A percentile compares a stretch with the other conserved stretches of the same genome.
Evolutionary conservation across 2,113 vertebrate species (phyloP).

Genomic region (Phalacrocorax carbo): DNA sequence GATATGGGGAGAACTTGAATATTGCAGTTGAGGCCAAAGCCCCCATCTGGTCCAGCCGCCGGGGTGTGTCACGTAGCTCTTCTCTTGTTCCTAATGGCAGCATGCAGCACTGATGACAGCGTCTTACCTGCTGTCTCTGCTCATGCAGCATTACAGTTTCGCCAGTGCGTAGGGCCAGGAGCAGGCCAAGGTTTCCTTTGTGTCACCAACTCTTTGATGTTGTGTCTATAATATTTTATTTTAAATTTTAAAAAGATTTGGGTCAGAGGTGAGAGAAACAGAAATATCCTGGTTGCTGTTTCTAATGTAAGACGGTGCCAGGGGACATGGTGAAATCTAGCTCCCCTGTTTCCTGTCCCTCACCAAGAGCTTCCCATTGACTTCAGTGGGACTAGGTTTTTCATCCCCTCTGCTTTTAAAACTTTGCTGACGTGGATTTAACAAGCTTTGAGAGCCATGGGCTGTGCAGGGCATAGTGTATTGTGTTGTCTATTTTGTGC

Average conservation of each 20-base stretch:
- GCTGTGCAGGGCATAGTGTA: neutral
- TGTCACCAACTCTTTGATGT: neutral
- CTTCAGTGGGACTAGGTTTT: neutral
- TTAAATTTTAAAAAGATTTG: neutral
- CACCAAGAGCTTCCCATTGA: neutral
- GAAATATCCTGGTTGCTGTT: neutral
- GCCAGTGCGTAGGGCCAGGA: neutral
- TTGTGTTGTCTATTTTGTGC: neutral
- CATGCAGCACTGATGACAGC: accelerated
- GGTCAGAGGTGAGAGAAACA: neutral
- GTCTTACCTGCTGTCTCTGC: neutral
- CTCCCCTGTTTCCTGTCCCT: neutral
- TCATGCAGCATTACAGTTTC: neutral
- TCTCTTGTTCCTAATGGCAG: neutral
- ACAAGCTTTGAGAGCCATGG: neutral
- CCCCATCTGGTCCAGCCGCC: constrained; percentile 7
- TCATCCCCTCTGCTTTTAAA: neutral
- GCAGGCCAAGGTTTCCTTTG: neutral
- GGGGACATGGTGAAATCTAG: neutral
- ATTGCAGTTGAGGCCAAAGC: neutral
- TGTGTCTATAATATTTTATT: neutral
- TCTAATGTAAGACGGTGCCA: neutral
- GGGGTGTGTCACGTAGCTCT: neutral
- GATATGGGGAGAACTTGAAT: neutral
- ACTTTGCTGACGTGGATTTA: neutral